phyloP scores from a whole-genome alignment of 2,113 vertebrate species.

The Talpa occidentalis region DNA sequence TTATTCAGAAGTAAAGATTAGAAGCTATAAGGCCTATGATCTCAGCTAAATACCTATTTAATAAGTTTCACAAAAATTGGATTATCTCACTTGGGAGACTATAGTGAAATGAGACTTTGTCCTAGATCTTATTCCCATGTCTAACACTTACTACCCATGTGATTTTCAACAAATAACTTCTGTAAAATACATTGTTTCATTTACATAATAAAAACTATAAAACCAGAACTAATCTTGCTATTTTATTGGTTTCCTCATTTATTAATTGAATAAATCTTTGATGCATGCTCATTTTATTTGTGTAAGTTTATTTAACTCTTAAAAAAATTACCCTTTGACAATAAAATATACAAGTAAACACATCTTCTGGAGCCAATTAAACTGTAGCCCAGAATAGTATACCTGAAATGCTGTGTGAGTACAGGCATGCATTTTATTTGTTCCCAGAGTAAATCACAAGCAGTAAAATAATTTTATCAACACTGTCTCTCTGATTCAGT shows the following conservation, averaged over 20 bases:
- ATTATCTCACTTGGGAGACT: not conserved
- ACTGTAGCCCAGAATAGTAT: no score
- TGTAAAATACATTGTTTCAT: slow-evolving; percentile 9
- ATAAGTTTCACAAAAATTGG: slow-evolving; percentile 4
- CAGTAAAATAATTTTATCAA: not conserved
- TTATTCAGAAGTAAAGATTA: not conserved
- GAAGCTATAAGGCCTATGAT: not conserved
- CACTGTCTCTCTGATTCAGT: not conserved
- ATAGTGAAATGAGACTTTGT: slow-evolving; percentile 3
- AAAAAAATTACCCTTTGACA: not conserved
- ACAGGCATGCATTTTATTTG: not conserved
- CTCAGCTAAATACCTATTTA: not conserved
- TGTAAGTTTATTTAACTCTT: not conserved
- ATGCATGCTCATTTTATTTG: not conserved
- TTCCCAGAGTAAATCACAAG: not conserved
- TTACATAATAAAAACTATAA: not conserved
- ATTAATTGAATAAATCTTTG: slow-evolving; percentile 24
- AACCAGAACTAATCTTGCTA: not conserved
- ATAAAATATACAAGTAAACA: not conserved
- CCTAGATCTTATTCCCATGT: not conserved
- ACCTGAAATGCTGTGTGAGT: not conserved
- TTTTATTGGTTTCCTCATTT: slow-evolving; percentile 5
- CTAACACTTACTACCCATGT: not conserved
- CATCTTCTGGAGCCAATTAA: not conserved
- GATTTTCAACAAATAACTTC: slow-evolving; percentile 37